These are phyloP conservation scores for Porites australiensis DNA, from an alignment of 64 coral and sea anemone genomes.

Conservation along the genomic window DNA sequence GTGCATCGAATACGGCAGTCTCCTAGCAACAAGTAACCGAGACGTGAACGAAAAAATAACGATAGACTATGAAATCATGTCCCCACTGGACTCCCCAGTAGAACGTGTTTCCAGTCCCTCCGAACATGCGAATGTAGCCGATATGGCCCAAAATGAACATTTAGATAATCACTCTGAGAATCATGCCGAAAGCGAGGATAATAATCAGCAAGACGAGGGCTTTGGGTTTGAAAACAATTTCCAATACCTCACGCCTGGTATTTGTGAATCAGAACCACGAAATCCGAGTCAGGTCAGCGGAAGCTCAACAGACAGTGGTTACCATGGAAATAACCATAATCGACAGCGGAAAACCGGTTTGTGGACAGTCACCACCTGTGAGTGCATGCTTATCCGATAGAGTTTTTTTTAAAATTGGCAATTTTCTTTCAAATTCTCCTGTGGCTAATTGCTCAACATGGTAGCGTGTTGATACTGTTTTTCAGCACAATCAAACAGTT, in stretches of 20 bases:
- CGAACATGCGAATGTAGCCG: slow-evolving; percentile 26
- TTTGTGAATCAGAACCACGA: slow-evolving; percentile 55
- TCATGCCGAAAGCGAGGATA: slow-evolving; percentile 52
- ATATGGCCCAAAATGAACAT: background rate
- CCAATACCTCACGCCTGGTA: slow-evolving; percentile 75
- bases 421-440: too few species aligned
- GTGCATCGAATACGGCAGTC: slow-evolving; percentile 74
- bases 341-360: slow-evolving; percentile 88
- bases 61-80: slow-evolving; percentile 64
- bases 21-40: slow-evolving; percentile 47
- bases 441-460: too few species aligned
- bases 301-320: slow-evolving; percentile 92
- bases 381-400: slow-evolving; percentile 42
- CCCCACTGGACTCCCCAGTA: slow-evolving; percentile 66
- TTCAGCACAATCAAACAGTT: too few species aligned
- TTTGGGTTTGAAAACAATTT: slow-evolving; percentile 93
- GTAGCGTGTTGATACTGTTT: too few species aligned
- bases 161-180: slow-evolving; percentile 30
- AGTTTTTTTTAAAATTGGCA: background rate
- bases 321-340: slow-evolving; percentile 77
- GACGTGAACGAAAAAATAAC: slow-evolving; percentile 29
- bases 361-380: slow-evolving; percentile 81
- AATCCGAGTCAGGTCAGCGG: slow-evolving; percentile 94
- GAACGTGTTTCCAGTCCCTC: slow-evolving; percentile 54
- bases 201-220: slow-evolving; percentile 57